Conservation (phyloP, 2,888 invertebrate genomes). For the Spodoptera exigua region DNA sequence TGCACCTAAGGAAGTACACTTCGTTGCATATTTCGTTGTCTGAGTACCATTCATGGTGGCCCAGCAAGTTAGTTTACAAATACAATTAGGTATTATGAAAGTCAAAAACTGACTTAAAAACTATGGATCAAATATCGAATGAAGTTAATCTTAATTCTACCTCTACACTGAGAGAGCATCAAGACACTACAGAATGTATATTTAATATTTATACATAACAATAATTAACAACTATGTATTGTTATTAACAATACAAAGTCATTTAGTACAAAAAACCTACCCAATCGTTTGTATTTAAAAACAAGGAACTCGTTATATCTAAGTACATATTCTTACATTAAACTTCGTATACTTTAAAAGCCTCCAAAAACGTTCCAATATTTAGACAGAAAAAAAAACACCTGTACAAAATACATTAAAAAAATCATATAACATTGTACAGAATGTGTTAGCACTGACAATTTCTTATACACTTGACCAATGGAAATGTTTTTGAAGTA, state of each 20-base stretch:
- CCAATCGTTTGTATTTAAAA: constrained; percentile 73
- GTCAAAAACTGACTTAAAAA: constrained; percentile 53
- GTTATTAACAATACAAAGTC: constrained; percentile 53
- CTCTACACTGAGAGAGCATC: constrained; percentile 56
- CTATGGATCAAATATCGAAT: constrained; percentile 48
- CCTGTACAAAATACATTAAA: constrained; percentile 74
- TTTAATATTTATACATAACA: constrained; percentile 58
- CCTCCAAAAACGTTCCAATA: constrained; percentile 85
- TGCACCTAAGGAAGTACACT: constrained; percentile 89
- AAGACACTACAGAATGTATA: constrained; percentile 64
- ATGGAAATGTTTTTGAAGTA: constrained; percentile 40
- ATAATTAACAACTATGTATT: constrained; percentile 54
- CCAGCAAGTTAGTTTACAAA: constrained; percentile 63
- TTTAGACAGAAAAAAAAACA: constrained; percentile 63
- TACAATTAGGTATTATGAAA: constrained; percentile 52
- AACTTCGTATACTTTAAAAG: constrained; percentile 88
- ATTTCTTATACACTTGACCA: constrained; percentile 9
- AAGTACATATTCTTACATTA: constrained; percentile 88
- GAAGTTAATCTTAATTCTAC: constrained; percentile 50
- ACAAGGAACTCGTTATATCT: constrained; percentile 86
- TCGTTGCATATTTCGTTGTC: constrained; percentile 83
- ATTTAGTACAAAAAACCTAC: constrained; percentile 73
- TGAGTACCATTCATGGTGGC: constrained; percentile 63
- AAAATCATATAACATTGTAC: constrained; percentile 80
- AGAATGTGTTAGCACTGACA: constrained; percentile 59